phyloP scores from a whole-genome alignment of 2,113 vertebrate species.

The Muscicapa adusta region DNA sequence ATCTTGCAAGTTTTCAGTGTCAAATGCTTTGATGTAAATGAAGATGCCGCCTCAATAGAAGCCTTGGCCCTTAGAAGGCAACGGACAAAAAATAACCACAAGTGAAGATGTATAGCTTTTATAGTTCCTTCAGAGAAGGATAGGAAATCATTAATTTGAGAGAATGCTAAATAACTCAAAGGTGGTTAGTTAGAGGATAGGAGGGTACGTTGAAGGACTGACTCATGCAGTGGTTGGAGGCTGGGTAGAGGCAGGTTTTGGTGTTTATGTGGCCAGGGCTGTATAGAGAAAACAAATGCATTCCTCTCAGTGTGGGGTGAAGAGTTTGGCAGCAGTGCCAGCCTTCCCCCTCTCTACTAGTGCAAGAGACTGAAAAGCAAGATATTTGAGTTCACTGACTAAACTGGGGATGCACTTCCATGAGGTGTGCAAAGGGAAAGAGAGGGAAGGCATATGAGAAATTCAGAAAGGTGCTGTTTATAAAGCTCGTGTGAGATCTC shows the following conservation, averaged over 20 bases:
- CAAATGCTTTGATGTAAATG: background rate
- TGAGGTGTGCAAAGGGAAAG: background rate
- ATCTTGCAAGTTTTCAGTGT: background rate
- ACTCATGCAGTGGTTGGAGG: background rate
- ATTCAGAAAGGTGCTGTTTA: background rate
- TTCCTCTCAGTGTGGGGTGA: background rate
- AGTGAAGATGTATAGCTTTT: background rate
- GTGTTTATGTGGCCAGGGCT: background rate
- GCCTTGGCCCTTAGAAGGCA: constrained; percentile 47
- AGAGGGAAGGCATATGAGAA: background rate
- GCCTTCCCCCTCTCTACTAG: fast-evolving
- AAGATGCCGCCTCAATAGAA: background rate
- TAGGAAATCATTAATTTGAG: background rate
- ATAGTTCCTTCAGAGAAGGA: background rate
- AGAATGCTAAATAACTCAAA: background rate
- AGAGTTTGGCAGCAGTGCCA: background rate
- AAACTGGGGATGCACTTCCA: background rate
- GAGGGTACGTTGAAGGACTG: background rate
- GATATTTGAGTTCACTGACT: fast-evolving
- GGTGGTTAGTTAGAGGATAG: background rate
- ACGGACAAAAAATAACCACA: background rate
- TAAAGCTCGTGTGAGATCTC: background rate
- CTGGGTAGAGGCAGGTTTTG: background rate
- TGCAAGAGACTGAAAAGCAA: background rate
- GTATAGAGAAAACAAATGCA: background rate